Evolutionary conservation across 2,888 invertebrate species (phyloP).

Genomic region (Melinopterus prodromus): DNA sequence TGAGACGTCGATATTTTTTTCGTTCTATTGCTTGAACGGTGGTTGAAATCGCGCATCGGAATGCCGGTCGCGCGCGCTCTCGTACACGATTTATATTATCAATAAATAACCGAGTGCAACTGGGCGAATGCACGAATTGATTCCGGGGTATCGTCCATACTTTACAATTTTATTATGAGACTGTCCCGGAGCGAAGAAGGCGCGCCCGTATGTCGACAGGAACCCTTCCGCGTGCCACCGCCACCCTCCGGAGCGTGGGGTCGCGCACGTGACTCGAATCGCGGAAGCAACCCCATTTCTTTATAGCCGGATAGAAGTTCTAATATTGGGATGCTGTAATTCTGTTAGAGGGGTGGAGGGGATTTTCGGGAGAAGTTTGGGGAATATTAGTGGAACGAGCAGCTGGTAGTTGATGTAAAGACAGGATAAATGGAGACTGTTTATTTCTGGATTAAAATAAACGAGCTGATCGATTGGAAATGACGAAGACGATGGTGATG

Average conservation of each 20-base stretch:
- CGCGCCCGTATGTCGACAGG: constrained; percentile 4
- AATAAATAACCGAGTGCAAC: constrained; percentile 20
- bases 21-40: background rate
- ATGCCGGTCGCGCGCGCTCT: constrained; percentile 12
- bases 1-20: background rate
- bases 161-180: constrained; percentile 27
- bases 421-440: too few species aligned
- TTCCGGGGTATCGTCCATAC: constrained; percentile 21
- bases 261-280: constrained; percentile 34
- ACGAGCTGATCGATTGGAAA: too few species aligned
- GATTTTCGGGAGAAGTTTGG: background rate
- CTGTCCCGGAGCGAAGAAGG: background rate
- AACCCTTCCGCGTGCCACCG: background rate
- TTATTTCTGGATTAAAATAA: too few species aligned
- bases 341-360: background rate
- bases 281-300: constrained; percentile 11
- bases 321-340: background rate
- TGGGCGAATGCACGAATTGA: constrained; percentile 21
- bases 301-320: background rate
- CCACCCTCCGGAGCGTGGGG: constrained; percentile 29
- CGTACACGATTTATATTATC: constrained; percentile 23
- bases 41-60: background rate
- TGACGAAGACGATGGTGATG: too few species aligned
- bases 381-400: too few species aligned
- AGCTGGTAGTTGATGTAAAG: too few species aligned